Percentiles rank a stretch among this genome's conserved stretches.
Conservation (phyloP, 2,113 vertebrate genomes). For the Myotis davidii region DNA sequence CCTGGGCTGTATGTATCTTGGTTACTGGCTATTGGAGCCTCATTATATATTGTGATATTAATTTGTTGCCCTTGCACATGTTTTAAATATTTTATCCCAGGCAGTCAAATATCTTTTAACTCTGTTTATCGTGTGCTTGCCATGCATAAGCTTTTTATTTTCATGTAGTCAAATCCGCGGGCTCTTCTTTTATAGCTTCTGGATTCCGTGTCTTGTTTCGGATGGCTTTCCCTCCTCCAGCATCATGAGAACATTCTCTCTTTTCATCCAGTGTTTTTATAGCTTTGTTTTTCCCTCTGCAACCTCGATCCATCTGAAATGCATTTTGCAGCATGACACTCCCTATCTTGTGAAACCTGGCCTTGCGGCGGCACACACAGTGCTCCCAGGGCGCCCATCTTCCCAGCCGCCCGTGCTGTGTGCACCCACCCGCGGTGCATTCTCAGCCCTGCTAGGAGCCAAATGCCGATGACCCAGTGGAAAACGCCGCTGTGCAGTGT, state of each 20-base stretch:
- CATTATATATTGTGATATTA: background rate
- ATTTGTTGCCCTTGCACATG: constrained; percentile 15
- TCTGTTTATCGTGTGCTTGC: constrained; percentile 30
- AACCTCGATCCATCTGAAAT: constrained; percentile 59
- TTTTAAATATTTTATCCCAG: constrained; percentile 35
- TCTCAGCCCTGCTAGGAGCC: background rate
- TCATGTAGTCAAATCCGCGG: constrained; percentile 31
- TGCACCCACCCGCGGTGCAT: background rate
- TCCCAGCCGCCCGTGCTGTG: background rate
- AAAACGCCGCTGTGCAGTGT: background rate
- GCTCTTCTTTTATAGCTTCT: constrained; percentile 63
- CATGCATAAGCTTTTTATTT: constrained; percentile 46
- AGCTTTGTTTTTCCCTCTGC: constrained; percentile 59
- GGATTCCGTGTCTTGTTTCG: constrained; percentile 52
- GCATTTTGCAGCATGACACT: background rate
- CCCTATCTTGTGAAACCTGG: constrained; percentile 52
- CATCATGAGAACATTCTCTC: constrained; percentile 64
- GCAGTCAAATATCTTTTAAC: constrained; percentile 1
- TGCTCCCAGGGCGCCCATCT: background rate
- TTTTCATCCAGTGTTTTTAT: constrained; percentile 69
- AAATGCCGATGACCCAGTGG: background rate
- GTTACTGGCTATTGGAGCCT: background rate
- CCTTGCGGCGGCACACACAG: background rate
- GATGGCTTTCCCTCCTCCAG: constrained; percentile 44
- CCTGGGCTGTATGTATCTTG: background rate